A percentile compares a stretch with the other conserved stretches of the same genome.
phyloP scores from a whole-genome alignment of 2,113 vertebrate species.

The Eleginops maclovinus region DNA sequence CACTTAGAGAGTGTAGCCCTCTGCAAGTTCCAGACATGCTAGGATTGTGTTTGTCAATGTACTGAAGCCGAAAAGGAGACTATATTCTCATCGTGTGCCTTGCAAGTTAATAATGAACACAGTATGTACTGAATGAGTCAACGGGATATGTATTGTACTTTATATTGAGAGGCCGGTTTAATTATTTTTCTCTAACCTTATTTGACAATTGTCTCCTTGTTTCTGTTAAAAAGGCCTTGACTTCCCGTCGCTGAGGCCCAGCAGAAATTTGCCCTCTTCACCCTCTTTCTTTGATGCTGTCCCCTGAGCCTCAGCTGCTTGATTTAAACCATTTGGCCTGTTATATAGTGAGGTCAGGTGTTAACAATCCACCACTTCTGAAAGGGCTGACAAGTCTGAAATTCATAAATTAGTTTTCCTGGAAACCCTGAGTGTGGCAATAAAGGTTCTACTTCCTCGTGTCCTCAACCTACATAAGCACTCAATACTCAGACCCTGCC shows the following conservation, averaged over 20 bases:
- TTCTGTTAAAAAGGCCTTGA: slow-evolving; percentile 60
- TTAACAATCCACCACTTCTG: slow-evolving; percentile 78
- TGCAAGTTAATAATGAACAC: slow-evolving; percentile 23
- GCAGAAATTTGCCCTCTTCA: slow-evolving; percentile 50
- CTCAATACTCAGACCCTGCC: too few species aligned
- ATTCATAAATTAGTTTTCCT: slow-evolving; percentile 77
- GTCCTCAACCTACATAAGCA: slow-evolving; percentile 40
- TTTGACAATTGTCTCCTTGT: slow-evolving; percentile 54
- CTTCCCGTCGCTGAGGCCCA: slow-evolving; percentile 57
- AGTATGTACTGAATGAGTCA: slow-evolving; percentile 25
- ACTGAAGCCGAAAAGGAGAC: slow-evolving; percentile 10
- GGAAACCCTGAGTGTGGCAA: slow-evolving; percentile 49
- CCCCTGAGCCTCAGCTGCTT: slow-evolving; percentile 62
- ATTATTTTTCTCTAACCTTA: slow-evolving; percentile 59
- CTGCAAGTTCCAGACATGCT: neutral
- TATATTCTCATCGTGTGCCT: neutral
- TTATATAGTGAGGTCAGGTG: slow-evolving; percentile 80
- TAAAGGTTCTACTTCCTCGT: slow-evolving; percentile 11
- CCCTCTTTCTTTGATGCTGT: slow-evolving; percentile 57
- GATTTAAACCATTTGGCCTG: slow-evolving; percentile 76
- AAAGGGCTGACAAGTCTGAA: slow-evolving; percentile 73
- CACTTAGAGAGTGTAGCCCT: neutral
- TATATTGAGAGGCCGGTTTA: slow-evolving; percentile 26
- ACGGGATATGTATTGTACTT: slow-evolving; percentile 30
- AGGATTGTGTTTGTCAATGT: neutral